Evolutionary conservation across 2,888 invertebrate genomes (phyloP), one percentile per base, ranked within the genome.

Genomic region (Callyntrura sp.): DNA sequence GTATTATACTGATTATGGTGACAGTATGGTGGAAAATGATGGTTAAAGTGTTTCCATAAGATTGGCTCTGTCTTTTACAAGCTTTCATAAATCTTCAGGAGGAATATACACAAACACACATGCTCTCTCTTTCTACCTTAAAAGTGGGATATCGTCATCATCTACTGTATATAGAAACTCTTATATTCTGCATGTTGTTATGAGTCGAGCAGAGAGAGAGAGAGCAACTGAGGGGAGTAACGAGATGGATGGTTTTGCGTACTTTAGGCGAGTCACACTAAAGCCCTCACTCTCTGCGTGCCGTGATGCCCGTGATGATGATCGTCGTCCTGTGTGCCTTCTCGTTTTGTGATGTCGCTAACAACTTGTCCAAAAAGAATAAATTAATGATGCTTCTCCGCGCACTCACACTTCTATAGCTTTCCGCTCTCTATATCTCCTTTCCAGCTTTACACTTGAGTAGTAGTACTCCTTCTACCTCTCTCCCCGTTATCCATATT

Each of bases 81-180:
- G 79, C 79, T 84, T 51, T 65, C 89, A 89, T 89, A 89, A 89
- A 89, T 89, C 89, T 89, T 89, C 51, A 45, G n/a, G n/a, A 65
- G 79, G 79, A 85, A 68, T 23, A 79, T 14, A 48, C 9, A 45
- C 17, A 73, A n/a, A 73, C n/a, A 45, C 9, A 48, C 43, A 14
- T 60, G 17, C n/a, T 23, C 1, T 43, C n/a, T n/a, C n/a, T n/a
- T n/a, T n/a, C n/a, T n/a, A n/a, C n/a, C n/a, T n/a, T n/a, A n/a
- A n/a, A n/a, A n/a, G n/a, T n/a, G n/a, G n/a, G n/a, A n/a, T n/a
- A n/a, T n/a, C n/a, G n/a, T n/a, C n/a, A n/a, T n/a, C n/a, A n/a
- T n/a, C n/a, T n/a, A n/a, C n/a, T n/a, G n/a, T n/a, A n/a, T n/a
- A n/a, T n/a, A n/a, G n/a, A n/a, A n/a, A n/a, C n/a, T n/a, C n/a